phyloP scores from a whole-genome alignment of 2,797 vertebrate genomes.

The Glossophaga mutica region DNA sequence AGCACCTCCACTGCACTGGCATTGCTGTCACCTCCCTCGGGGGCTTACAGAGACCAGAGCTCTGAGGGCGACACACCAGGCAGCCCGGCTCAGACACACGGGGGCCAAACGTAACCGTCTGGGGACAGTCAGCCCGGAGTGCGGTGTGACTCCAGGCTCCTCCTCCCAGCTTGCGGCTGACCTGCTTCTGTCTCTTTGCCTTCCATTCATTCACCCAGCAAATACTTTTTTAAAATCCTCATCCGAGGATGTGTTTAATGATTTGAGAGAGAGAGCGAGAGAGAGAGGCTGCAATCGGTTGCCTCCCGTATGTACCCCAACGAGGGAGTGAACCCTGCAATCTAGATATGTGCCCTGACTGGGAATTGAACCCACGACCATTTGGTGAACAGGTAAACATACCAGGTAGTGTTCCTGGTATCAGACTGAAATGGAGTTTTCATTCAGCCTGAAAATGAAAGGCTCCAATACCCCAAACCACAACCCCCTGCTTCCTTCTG shows the following conservation, averaged over 20 bases:
- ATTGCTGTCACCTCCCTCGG: not conserved
- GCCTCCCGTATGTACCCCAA: not conserved
- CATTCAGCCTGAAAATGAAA: not conserved
- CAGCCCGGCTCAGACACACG: not conserved
- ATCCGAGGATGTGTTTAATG: not conserved
- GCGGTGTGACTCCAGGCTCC: not conserved
- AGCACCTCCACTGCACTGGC: not conserved
- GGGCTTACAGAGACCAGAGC: not conserved
- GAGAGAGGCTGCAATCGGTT: not conserved
- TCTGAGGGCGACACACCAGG: not conserved
- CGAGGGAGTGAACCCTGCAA: no score
- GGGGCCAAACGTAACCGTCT: not conserved
- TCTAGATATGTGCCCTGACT: no score
- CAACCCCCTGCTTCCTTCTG: not conserved
- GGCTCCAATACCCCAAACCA: not conserved
- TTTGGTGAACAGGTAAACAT: rapidly evolving
- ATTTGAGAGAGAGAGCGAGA: no score
- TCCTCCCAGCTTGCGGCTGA: not conserved
- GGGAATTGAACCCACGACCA: no score
- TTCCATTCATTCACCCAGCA: not conserved
- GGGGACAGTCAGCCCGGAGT: not conserved
- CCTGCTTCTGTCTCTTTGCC: not conserved
- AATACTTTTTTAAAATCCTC: not conserved
- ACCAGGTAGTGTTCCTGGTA: not conserved
- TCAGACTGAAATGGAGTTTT: not conserved